These are phyloP conservation scores for Metopia argyrocephala DNA, from an alignment of 2,888 invertebrate genomes.

Conservation along the genomic window DNA sequence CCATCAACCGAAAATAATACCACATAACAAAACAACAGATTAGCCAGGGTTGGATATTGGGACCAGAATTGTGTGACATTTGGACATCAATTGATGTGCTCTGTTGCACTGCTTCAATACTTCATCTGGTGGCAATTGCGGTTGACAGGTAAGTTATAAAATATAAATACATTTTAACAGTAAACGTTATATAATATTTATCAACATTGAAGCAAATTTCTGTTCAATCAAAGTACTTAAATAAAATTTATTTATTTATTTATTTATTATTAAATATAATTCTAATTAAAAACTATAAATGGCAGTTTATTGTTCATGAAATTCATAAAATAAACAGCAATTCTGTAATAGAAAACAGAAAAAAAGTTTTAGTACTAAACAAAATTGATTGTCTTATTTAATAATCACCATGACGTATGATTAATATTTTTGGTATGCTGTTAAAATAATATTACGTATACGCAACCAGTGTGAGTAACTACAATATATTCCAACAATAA, in stretches of 20 bases:
- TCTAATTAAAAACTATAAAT: too few relatives aligned
- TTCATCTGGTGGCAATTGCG: constrained; percentile 97
- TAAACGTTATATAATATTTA: background rate
- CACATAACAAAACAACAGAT: constrained; percentile 80
- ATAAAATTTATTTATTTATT: too few relatives aligned
- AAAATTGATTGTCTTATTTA: too few relatives aligned
- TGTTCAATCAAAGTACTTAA: too few relatives aligned
- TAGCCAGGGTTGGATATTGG: constrained; percentile 92
- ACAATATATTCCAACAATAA: background rate
- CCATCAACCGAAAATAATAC: background rate
- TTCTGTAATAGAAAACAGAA: too few relatives aligned
- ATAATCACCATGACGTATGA: background rate
- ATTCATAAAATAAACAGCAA: too few relatives aligned
- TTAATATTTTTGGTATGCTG: background rate
- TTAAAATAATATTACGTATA: background rate
- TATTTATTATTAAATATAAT: too few relatives aligned
- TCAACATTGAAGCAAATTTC: too few relatives aligned
- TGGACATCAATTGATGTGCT: constrained; percentile 98
- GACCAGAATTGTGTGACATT: constrained; percentile 95
- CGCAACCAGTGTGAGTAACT: background rate
- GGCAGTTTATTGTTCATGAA: too few relatives aligned
- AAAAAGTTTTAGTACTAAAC: too few relatives aligned
- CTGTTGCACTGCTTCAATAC: constrained; percentile 95
- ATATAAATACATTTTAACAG: background rate
- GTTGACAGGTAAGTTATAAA: constrained; percentile 87